Conservation (phyloP, 2,113 vertebrate species). For the Limnothrissa miodon region DNA sequence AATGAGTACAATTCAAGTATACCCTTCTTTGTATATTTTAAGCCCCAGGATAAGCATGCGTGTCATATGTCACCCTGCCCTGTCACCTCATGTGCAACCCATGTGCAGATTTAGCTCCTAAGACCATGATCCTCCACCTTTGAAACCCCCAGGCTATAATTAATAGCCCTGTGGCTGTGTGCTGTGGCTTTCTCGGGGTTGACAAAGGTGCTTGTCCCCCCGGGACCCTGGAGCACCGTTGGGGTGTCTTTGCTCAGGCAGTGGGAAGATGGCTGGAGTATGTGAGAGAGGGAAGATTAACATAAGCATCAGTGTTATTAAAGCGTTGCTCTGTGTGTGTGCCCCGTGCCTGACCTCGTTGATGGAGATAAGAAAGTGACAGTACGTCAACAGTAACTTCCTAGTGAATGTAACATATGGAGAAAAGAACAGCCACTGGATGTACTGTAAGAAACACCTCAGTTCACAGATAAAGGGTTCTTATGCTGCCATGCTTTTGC, state of each 20-base stretch:
- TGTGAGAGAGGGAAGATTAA: neutral
- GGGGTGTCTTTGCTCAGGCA: neutral
- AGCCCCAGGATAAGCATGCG: neutral
- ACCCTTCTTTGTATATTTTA: neutral
- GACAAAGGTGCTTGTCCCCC: neutral
- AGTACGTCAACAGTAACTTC: neutral
- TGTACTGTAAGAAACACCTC: no score
- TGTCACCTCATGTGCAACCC: neutral
- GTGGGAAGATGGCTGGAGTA: neutral
- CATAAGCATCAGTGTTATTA: neutral
- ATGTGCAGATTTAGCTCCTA: neutral
- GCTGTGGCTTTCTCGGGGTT: neutral
- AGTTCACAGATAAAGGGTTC: no score
- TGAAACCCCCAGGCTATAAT: conserved; percentile 14
- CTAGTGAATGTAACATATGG: neutral
- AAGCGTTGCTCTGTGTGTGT: neutral
- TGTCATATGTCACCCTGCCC: neutral
- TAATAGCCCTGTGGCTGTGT: neutral
- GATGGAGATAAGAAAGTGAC: neutral
- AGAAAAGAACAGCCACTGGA: no score
- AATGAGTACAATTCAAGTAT: neutral
- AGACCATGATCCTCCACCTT: conserved; percentile 14
- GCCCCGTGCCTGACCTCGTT: neutral
- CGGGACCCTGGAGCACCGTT: neutral
- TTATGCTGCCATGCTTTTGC: no score